Evolutionary conservation across 2,888 invertebrate species (phyloP), one percentile per base, ranked within the genome.

Genomic region (Luperina testacea): DNA sequence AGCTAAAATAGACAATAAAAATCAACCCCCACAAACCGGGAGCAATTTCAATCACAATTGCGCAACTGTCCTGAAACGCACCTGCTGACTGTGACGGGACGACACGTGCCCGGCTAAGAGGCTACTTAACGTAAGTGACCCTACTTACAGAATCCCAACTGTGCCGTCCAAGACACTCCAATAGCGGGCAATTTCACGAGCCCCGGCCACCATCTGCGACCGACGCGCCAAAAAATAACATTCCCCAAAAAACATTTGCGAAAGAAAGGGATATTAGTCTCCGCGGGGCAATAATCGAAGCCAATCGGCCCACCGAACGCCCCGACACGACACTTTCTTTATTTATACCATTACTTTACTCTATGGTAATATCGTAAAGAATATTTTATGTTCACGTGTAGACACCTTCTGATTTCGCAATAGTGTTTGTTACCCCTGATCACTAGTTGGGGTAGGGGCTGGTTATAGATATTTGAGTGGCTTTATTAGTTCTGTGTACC

Each of bases 221-320:
- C 95, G 94, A 95, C 95, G 95, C 94, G 93, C 94, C 94, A 94
- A 96, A 96, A 96, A 96, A 96, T 96, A 95, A 95, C 95, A 95
- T 94, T 93, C 93, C 94, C 95, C 93, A 93, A 95, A 94, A 96
- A 95, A 95, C 96, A 95, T 95, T 96, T 94, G 92, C 93, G 91
- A 95, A 96, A 95, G 95, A 95, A 95, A 95, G 92, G 95, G 94
- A 95, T 97, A 97, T 97, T 96, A 96, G 95, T 97, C 97, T 97
- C 97, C 93, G 92, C 91, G 97, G 97, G 90, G 93, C 96, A 90
- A 96, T 97, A 95, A 96, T 97, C 96, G 96, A 96, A 95, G 94
- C 95, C 97, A 96, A 97, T 97, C 94, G 97, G 93, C 94, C 92
- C 94, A 93, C 95, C 94, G 93, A 94, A 93, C 92, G 93, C 90